Evolutionary conservation across 2,113 vertebrate genomes (phyloP).

Genomic region (Argyrosomus japonicus): DNA sequence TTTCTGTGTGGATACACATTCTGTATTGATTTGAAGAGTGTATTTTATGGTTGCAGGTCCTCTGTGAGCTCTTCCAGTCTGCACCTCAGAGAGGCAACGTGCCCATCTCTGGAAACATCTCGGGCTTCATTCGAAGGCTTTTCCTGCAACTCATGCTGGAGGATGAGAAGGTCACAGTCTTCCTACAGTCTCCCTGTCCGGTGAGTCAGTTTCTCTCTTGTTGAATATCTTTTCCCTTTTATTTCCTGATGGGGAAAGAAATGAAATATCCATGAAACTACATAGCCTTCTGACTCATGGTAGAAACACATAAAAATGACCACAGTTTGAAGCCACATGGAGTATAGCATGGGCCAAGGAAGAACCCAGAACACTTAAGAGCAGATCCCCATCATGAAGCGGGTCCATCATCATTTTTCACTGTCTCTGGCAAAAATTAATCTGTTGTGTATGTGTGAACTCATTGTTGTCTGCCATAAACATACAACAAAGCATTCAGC

Average conservation of each 20-base stretch:
- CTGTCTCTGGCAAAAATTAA: too few relatives aligned
- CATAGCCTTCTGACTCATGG: too few relatives aligned
- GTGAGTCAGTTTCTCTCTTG: constrained; percentile 80
- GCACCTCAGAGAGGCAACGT: constrained; percentile 94
- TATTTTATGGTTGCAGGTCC: constrained; percentile 85
- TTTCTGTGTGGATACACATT: neutral
- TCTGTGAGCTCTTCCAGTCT: constrained; percentile 98
- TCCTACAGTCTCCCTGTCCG: constrained; percentile 98
- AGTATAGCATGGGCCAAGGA: too few relatives aligned
- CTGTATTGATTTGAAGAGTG: neutral
- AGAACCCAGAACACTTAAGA: too few relatives aligned
- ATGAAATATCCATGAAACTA: neutral
- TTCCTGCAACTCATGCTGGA: constrained; percentile 99
- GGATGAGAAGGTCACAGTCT: constrained; percentile 99
- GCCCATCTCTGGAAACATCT: constrained; percentile 97
- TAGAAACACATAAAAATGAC: too few relatives aligned
- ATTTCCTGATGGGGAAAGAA: neutral
- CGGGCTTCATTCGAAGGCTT: constrained; percentile 96
- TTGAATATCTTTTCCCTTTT: neutral
- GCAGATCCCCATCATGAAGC: too few relatives aligned
- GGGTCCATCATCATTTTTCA: too few relatives aligned
- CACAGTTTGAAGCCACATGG: too few relatives aligned
- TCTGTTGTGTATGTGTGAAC: too few relatives aligned
- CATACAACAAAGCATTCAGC: too few relatives aligned
- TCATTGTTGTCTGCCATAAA: too few relatives aligned